phyloP scores from a whole-genome alignment of 2,888 invertebrate species.

The Drosophila austrosaltans region DNA sequence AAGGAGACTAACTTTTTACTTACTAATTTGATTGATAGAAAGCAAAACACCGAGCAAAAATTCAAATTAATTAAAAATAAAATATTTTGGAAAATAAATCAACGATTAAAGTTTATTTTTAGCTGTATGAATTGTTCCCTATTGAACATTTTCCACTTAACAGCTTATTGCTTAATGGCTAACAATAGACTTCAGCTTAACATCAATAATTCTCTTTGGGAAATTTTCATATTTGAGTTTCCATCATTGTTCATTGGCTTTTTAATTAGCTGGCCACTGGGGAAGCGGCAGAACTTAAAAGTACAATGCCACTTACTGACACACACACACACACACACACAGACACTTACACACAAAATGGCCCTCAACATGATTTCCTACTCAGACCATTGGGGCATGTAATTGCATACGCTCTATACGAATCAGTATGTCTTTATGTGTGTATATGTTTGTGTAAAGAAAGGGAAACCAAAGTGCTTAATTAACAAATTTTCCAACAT shows the following conservation, averaged over 20 bases:
- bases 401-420: constrained; percentile 3
- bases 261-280: not conserved
- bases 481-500: constrained; percentile 57
- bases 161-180: constrained; percentile 4
- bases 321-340: not conserved
- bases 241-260: not conserved
- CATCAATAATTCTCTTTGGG: constrained; percentile 3
- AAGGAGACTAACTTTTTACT: too few relatives aligned
- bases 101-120: too few relatives aligned
- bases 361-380: constrained; percentile 5
- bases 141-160: not conserved
- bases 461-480: constrained; percentile 45
- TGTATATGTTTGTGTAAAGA: constrained; percentile 21
- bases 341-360: not conserved
- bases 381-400: constrained; percentile 12
- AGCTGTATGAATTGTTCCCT: too few relatives aligned
- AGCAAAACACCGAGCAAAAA: too few relatives aligned
- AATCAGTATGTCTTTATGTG: not conserved
- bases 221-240: not conserved
- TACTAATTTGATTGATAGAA: too few relatives aligned
- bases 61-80: too few relatives aligned
- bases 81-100: too few relatives aligned
- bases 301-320: not conserved
- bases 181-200: not conserved
- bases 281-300: not conserved